Evolutionary conservation across 2,888 invertebrate species (phyloP).

Genomic region (Tachina grossa): DNA sequence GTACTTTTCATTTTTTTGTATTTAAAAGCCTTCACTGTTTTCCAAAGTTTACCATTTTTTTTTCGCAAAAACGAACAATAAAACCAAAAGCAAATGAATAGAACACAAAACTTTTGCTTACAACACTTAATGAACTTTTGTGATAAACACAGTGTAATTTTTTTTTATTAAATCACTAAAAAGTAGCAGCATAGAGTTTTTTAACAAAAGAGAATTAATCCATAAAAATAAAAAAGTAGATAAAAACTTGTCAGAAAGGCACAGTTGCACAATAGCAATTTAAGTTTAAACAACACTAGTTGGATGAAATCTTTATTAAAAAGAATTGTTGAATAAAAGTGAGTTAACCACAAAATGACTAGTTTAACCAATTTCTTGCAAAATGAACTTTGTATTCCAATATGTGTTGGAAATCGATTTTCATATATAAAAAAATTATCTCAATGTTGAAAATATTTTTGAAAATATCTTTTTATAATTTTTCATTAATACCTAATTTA

Average conservation of each 20-base stretch:
- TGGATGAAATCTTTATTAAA: too few relatives aligned
- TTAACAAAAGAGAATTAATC: background rate
- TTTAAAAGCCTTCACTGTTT: background rate
- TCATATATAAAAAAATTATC: too few relatives aligned
- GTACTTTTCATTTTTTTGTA: background rate
- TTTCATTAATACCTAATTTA: too few relatives aligned
- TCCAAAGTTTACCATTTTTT: background rate
- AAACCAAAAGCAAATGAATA: background rate
- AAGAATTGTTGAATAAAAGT: too few relatives aligned
- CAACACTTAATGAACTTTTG: conserved; percentile 70
- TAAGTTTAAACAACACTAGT: background rate
- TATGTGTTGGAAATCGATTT: too few relatives aligned
- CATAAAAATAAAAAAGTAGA: background rate
- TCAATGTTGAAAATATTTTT: too few relatives aligned
- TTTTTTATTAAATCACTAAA: conserved; percentile 45
- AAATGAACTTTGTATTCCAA: too few relatives aligned
- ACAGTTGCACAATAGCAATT: background rate
- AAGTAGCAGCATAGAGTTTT: conserved; percentile 24
- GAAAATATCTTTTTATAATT: too few relatives aligned
- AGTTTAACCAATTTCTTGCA: too few relatives aligned
- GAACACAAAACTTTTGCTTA: conserved; percentile 51
- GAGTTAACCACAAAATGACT: too few relatives aligned
- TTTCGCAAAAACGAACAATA: background rate
- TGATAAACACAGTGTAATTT: conserved; percentile 60
- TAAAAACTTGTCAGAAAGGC: background rate